These are phyloP conservation scores for Thamnophis sirtalis DNA, from an alignment of 2,113 vertebrate species.

Conservation along the genomic window DNA sequence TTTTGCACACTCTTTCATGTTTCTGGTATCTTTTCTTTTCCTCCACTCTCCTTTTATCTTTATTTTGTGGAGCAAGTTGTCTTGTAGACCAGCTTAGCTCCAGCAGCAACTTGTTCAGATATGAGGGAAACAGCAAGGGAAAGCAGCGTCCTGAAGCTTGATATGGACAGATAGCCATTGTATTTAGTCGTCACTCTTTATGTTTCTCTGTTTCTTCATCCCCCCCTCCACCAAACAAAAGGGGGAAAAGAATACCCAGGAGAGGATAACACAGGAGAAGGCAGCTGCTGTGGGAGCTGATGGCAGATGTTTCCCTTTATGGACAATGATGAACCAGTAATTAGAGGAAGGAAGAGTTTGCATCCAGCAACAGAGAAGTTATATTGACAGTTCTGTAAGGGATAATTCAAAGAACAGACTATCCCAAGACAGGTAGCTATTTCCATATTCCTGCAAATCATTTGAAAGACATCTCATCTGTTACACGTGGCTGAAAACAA, in stretches of 20 bases:
- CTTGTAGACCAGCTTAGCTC: not conserved
- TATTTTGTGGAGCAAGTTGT: not conserved
- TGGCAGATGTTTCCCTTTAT: slow-evolving; percentile 25
- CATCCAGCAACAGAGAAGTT: not conserved
- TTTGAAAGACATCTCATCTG: not conserved
- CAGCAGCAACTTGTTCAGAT: not conserved
- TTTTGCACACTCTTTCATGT: not conserved
- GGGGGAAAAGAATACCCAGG: not conserved
- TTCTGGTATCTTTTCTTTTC: not conserved
- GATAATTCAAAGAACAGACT: not conserved
- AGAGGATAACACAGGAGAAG: slow-evolving; percentile 1
- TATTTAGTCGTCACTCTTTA: not conserved
- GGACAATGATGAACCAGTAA: slow-evolving; percentile 27
- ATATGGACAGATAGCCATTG: not conserved
- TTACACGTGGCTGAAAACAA: not conserved
- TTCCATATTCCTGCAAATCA: not conserved
- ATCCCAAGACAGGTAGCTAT: not conserved
- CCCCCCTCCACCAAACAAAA: too few species aligned
- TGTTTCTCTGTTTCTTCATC: not conserved
- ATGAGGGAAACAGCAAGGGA: not conserved
- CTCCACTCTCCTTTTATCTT: not conserved
- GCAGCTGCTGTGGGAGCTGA: slow-evolving; percentile 17
- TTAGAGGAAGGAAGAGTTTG: slow-evolving; percentile 25
- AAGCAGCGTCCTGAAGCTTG: not conserved
- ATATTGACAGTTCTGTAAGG: slow-evolving; percentile 16